phyloP scores from a whole-genome alignment of 1,140 invertebrate genomes.

The Planococcus citri region DNA sequence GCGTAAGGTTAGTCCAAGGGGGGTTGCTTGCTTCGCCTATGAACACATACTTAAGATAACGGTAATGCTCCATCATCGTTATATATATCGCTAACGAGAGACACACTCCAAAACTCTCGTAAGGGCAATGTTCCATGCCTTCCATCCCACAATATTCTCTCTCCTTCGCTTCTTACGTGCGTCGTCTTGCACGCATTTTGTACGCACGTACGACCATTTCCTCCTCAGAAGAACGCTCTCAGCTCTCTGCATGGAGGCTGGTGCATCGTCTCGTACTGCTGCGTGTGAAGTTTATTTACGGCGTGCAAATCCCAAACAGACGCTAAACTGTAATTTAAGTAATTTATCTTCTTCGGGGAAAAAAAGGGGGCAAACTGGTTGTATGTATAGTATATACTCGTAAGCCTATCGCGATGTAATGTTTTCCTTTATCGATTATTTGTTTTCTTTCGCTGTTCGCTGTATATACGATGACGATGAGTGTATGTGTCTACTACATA shows the following conservation, averaged over 20 bases:
- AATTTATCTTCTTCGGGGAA: not conserved
- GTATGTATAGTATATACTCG: not conserved
- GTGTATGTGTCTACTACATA: too few relatives aligned
- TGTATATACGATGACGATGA: too few relatives aligned
- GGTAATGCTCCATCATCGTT: not conserved
- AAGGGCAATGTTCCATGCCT: not conserved
- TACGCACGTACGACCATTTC: too few relatives aligned
- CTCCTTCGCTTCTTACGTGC: not conserved
- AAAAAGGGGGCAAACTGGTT: not conserved
- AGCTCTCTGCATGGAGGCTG: too few relatives aligned
- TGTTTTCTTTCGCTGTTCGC: too few relatives aligned
- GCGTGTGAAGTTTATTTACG: not conserved
- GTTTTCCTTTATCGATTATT: not conserved
- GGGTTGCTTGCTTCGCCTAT: not conserved
- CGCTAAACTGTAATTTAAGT: slow-evolving; percentile 7
- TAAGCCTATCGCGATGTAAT: too few relatives aligned
- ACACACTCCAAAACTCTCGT: slow-evolving; percentile 6
- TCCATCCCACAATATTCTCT: too few relatives aligned
- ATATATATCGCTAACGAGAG: not conserved
- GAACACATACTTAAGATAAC: slow-evolving; percentile 7
- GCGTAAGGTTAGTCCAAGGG: not conserved
- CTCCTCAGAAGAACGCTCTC: too few relatives aligned
- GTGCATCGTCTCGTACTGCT: too few relatives aligned
- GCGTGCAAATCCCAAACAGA: slow-evolving; percentile 5
- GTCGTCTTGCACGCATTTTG: not conserved